These are phyloP conservation scores for Synanthedon vespiformis DNA, from an alignment of 2,888 invertebrate species.

Conservation along the genomic window DNA sequence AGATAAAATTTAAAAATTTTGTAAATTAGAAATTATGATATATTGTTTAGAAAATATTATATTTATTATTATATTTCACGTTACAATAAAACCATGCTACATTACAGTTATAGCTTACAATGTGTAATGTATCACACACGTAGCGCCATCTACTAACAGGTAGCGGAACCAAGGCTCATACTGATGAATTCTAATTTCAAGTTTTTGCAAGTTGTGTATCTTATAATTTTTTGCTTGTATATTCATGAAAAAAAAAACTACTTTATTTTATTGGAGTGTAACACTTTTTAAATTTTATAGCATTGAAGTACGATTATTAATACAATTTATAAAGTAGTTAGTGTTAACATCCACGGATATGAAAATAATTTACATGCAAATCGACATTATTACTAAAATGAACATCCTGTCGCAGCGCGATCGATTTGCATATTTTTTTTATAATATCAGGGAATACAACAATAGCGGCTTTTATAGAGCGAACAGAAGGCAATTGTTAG, in stretches of 20 bases:
- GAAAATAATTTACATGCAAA: conserved; percentile 63
- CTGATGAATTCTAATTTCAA: too few species aligned
- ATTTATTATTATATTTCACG: too few species aligned
- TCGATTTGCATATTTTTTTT: conserved; percentile 68
- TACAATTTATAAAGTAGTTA: conserved; percentile 36
- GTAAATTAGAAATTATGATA: too few species aligned
- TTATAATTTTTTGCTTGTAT: background rate
- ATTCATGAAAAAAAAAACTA: conserved; percentile 1
- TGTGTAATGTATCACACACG: conserved; percentile 9
- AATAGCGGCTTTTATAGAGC: conserved; percentile 49
- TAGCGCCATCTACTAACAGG: conserved; percentile 50
- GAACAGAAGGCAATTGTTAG: conserved; percentile 49
- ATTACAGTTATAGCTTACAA: background rate
- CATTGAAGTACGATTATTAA: conserved; percentile 25
- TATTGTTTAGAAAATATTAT: too few species aligned
- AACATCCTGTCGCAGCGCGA: conserved; percentile 56
- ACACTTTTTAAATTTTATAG: too few species aligned
- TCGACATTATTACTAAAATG: conserved; percentile 61
- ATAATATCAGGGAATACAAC: conserved; percentile 60
- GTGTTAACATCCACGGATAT: conserved; percentile 58
- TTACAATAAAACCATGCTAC: too few species aligned
- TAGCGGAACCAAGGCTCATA: conserved; percentile 34
- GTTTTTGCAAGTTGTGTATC: too few species aligned
- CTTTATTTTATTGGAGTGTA: conserved; percentile 14
- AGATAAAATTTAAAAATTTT: too few species aligned